These are phyloP conservation scores for Megaceryle alcyon DNA, from an alignment of 2,797 vertebrate species.

Conservation along the genomic window DNA sequence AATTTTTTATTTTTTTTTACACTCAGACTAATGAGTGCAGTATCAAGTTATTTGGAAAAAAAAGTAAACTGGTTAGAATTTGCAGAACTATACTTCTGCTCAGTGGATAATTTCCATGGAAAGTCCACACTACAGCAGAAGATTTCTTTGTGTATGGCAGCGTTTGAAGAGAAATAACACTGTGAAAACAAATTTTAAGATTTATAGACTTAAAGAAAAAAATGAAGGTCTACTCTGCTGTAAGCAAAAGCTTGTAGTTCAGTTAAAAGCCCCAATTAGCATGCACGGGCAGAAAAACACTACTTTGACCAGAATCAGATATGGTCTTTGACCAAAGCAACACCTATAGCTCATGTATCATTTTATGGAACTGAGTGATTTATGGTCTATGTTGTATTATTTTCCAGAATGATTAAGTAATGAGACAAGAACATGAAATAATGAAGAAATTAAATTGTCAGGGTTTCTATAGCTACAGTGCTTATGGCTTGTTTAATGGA, in stretches of 20 bases:
- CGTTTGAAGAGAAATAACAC: not conserved
- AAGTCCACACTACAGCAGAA: not conserved
- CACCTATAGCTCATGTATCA: not conserved
- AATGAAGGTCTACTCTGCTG: not conserved
- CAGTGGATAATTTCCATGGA: not conserved
- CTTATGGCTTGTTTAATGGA: not conserved
- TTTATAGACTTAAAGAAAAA: not conserved
- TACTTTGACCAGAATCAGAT: not conserved
- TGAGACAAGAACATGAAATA: not conserved
- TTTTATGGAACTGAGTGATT: not conserved
- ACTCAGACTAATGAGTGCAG: constrained; percentile 40
- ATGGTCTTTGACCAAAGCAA: not conserved
- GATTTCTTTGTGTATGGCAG: not conserved
- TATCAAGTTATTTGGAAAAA: constrained; percentile 12
- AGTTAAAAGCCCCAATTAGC: not conserved
- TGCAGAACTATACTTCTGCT: not conserved
- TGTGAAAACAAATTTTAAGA: not conserved
- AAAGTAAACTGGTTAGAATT: constrained; percentile 19
- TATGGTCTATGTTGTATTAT: not conserved
- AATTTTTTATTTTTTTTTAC: not conserved
- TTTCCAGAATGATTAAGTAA: not conserved
- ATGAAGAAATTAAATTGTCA: not conserved
- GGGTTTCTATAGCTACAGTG: not conserved
- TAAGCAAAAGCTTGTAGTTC: not conserved
- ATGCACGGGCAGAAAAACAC: not conserved